Conservation (phyloP, 1,140 invertebrate genomes). For the Oppia nitens region DNA sequence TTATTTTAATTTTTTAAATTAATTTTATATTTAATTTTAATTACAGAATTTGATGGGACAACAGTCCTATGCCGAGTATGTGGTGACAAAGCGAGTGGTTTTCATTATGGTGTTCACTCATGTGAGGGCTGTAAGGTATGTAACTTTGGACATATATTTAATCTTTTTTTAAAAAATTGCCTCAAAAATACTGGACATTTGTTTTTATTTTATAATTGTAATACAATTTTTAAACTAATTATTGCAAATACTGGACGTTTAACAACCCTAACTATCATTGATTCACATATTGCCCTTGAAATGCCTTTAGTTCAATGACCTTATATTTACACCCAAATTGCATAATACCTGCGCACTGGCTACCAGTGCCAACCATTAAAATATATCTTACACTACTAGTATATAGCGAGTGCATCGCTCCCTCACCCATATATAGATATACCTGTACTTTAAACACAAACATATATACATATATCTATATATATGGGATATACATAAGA, state of each 20-base stretch:
- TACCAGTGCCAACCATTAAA: background rate
- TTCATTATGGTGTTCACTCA: conserved; percentile 97
- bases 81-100: conserved; percentile 95
- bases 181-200: background rate
- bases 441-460: too few species aligned
- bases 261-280: too few species aligned
- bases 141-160: conserved; percentile 19
- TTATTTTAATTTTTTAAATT: background rate
- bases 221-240: background rate
- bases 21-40: conserved; percentile 26
- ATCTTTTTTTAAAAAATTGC: background rate
- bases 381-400: background rate
- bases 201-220: background rate
- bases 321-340: background rate
- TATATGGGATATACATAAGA: too few species aligned
- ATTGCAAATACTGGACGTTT: too few species aligned
- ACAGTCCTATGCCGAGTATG: conserved; percentile 96
- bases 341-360: background rate
- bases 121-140: conserved; percentile 99
- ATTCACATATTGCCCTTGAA: background rate
- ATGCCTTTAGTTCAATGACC: background rate
- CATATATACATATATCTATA: too few species aligned
- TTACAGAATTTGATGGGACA: conserved; percentile 96
- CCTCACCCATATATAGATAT: background rate
- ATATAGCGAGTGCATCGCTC: background rate